Evolutionary conservation across 1,140 invertebrate genomes (phyloP).

Genomic region (Hypothenemus hampei): DNA sequence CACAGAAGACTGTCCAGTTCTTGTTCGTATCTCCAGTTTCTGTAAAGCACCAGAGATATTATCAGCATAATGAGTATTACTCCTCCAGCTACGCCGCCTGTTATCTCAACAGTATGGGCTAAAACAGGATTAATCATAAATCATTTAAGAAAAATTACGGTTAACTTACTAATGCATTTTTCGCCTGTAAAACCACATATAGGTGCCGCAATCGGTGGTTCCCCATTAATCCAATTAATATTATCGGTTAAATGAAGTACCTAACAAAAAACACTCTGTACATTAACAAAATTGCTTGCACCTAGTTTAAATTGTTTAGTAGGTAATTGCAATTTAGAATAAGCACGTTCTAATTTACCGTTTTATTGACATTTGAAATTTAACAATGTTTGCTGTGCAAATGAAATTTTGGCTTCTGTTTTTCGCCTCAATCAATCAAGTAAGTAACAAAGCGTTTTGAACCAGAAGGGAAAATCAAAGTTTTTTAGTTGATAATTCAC

Average conservation of each 20-base stretch:
- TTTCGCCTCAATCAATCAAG: too few species aligned
- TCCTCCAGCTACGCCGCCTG: constrained; percentile 71
- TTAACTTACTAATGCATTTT: constrained; percentile 85
- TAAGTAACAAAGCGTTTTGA: too few species aligned
- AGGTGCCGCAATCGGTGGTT: constrained; percentile 86
- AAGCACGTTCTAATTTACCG: too few species aligned
- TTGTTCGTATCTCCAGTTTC: constrained; percentile 93
- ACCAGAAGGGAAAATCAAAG: too few species aligned
- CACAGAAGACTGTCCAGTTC: constrained; percentile 90
- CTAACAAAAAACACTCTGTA: constrained; percentile 51
- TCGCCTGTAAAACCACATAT: constrained; percentile 86
- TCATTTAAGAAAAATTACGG: constrained; percentile 3
- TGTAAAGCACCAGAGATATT: constrained; percentile 66
- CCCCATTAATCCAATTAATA: constrained; percentile 72
- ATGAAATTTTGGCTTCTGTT: too few species aligned
- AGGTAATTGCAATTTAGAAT: too few species aligned
- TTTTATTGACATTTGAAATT: too few species aligned
- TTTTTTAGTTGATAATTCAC: too few species aligned
- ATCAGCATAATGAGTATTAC: constrained; percentile 64
- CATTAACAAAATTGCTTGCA: too few species aligned
- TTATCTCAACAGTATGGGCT: constrained; percentile 80
- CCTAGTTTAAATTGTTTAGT: too few species aligned
- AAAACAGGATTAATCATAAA: background rate
- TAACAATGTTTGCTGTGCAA: too few species aligned
- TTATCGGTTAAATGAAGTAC: constrained; percentile 60